Percentiles rank a stretch among this genome's conserved stretches.
Conservation (phyloP, 2,888 invertebrate species). For the Baccha elongata region DNA sequence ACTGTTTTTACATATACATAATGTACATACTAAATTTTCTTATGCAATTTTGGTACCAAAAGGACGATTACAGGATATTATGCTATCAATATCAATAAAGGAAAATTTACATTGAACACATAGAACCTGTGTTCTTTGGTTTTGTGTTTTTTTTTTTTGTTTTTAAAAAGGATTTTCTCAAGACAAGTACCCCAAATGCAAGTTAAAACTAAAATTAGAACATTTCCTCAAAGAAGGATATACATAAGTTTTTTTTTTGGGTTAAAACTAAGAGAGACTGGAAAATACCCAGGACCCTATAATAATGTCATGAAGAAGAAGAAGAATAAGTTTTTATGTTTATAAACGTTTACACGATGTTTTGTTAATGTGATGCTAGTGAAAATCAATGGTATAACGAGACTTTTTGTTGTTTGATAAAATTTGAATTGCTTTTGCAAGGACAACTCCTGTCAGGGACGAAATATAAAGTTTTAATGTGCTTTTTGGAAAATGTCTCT, state of each 20-base stretch:
- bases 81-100: slow-evolving; percentile 53
- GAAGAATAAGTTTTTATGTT: not conserved
- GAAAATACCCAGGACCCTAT: not conserved
- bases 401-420: not conserved
- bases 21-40: too few species aligned
- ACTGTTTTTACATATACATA: too few species aligned
- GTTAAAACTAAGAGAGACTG: not conserved
- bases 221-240: slow-evolving; percentile 20
- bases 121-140: not conserved
- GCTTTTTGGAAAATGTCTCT: not conserved
- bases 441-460: not conserved
- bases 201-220: slow-evolving; percentile 37
- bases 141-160: slow-evolving; percentile 1
- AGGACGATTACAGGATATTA: not conserved
- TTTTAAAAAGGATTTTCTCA: slow-evolving; percentile 41
- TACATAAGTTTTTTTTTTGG: slow-evolving; percentile 1
- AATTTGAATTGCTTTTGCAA: not conserved
- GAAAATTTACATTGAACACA: not conserved
- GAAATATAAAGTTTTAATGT: not conserved
- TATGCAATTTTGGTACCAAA: not conserved
- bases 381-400: too few species aligned
- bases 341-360: too few species aligned
- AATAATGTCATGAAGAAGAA: not conserved
- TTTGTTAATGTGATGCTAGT: too few species aligned
- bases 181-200: slow-evolving; percentile 31